phyloP scores from a whole-genome alignment of 1,140 invertebrate species.

The Mycetomoellerius zeteki region DNA sequence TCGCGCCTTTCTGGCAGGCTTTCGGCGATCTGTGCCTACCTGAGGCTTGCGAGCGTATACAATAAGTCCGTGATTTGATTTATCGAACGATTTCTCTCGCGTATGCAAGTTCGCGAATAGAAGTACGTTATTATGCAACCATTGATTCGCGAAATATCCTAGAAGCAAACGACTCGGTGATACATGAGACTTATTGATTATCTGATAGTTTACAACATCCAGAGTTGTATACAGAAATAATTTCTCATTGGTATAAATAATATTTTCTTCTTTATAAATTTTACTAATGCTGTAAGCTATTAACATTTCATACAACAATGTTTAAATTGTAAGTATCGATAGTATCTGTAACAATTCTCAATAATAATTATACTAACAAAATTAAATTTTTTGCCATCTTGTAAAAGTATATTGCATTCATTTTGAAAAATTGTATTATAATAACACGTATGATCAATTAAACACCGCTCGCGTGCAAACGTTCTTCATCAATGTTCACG shows the following conservation, averaged over 20 bases:
- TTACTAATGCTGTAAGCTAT: not conserved
- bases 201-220: not conserved
- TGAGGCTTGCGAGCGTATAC: slow-evolving; percentile 78
- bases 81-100: slow-evolving; percentile 82
- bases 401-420: not conserved
- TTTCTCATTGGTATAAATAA: not conserved
- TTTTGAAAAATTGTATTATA: not conserved
- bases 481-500: not conserved
- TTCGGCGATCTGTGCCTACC: slow-evolving; percentile 73
- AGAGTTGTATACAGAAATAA: not conserved
- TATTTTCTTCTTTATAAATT: not conserved
- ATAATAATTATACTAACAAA: not conserved
- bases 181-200: not conserved
- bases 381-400: not conserved
- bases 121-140: slow-evolving; percentile 19
- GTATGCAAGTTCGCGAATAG: slow-evolving; percentile 60
- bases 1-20: slow-evolving; percentile 59
- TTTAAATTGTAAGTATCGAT: not conserved
- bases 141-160: slow-evolving; percentile 35
- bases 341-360: not conserved
- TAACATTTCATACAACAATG: not conserved
- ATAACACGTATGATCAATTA: not conserved
- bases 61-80: slow-evolving; percentile 85
- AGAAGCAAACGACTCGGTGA: slow-evolving; percentile 13
- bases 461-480: not conserved